Evolutionary conservation across 2,113 vertebrate genomes (phyloP), one percentile per base, ranked within the genome.

Genomic region (Gulo gulo): DNA sequence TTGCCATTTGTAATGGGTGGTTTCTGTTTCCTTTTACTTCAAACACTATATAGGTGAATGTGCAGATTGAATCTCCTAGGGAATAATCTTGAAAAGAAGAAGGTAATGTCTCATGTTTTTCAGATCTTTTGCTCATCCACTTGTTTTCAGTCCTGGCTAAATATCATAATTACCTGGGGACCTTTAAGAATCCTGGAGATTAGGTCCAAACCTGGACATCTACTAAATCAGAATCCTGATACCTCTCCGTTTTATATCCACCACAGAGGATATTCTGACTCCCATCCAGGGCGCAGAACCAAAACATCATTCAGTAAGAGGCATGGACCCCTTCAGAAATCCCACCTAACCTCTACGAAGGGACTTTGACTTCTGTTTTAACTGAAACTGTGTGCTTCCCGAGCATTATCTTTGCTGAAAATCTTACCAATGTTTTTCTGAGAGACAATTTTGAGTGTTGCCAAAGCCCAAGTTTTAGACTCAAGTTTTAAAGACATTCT

Each of bases 401-500:
- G 6, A 71, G 65, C 63, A 81, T 24, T 59, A 57, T 71, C n/a
- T 80, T 63, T 39, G 13, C 65, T 65, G 39, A 94, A 94, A 59
- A 91, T 67, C 29, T 63, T 82, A 81, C 24, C 81, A 78, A 69
- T 3, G 52, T 50, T 73, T 91, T 94, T 84, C 91, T 88, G 31
- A 73, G 82, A 95, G 39, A 23, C 61, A 94, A 94, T 73, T 95
- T 55, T 88, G 78, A 92, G 24, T 24, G 69, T 52, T 94, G 55
- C 42, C 82, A 96, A 83, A 92, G 47, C 24, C 47, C 73, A 71
- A 88, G 67, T 71, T 94, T 94, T 80, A 97, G 9, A 97, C 39
- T 85, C 67, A 71, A 88, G 61, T 71, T 94, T 94, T 80, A 97
- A 94, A 83, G 69, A 92, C 29, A 73, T 88, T 90, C 55, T 97